Evolutionary conservation across 2,888 invertebrate genomes (phyloP), one percentile per base, ranked within the genome.

Genomic region (Mayetiola destructor): DNA sequence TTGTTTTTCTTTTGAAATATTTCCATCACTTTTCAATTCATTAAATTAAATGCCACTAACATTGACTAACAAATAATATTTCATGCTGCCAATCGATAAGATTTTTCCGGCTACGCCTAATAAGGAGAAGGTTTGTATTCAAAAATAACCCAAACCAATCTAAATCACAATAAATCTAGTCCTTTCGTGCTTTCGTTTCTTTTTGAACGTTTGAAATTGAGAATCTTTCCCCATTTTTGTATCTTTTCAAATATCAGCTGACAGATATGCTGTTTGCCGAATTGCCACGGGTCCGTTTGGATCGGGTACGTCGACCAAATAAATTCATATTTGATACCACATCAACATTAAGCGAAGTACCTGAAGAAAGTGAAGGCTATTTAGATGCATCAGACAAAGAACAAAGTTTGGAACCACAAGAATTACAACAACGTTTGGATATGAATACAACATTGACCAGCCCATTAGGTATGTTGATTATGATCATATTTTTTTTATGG

Each of bases 231-330:
- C 6, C 32, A 12, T 12, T 32, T 32, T 32, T 32, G 6, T 32
- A 8, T 12, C 32, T 12, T 32, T 9, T 32, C 8, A 48, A 48
- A 48, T n/a, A 57, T 48, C 59, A 73, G 73, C 62, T 70, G 58
- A 69, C 71, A 32, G 73, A 73, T 64, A 68, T 70, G 14, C 64
- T 71, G 56, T 73, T 70, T 60, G 70, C 71, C 62, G 72, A 72
- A 62, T 70, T 80, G 61, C 81, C 81, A 23, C 76, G 80, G 2
- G 77, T 82, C 3, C 77, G 84, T 32, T 70, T 84, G 61, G 84
- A 84, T 66, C 82, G 82, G 1, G 79, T 82, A 0, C 79, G 80
- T 53, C 76, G 79, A 60, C 68, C 69, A 2, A 66, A 64, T 14
- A 69, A 68, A 63, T 65, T 67, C 0, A 77, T 82, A 65, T 72